Conservation (phyloP, 1,140 invertebrate genomes). For the Sitobion miscanthi region DNA sequence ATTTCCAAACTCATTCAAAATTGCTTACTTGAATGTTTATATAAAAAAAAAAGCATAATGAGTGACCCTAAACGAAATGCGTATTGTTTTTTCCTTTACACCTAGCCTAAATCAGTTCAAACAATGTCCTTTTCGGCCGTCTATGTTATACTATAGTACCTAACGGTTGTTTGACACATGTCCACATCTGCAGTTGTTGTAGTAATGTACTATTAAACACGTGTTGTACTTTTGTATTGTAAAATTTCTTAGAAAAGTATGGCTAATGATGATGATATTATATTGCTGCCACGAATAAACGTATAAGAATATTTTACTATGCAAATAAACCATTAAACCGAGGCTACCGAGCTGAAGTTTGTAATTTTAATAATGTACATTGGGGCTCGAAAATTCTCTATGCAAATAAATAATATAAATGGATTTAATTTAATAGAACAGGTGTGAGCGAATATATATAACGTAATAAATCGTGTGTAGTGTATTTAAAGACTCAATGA, state of each 20-base stretch:
- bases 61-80: background rate
- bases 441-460: background rate
- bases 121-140: background rate
- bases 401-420: background rate
- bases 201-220: background rate
- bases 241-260: background rate
- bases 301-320: background rate
- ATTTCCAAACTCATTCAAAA: background rate
- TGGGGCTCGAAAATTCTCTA: background rate
- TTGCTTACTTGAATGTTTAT: constrained; percentile 12
- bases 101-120: background rate
- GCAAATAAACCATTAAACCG: background rate
- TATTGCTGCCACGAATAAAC: background rate
- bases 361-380: background rate
- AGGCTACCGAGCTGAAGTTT: background rate
- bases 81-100: background rate
- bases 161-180: background rate
- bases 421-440: background rate
- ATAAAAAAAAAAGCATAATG: background rate
- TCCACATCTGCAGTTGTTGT: background rate
- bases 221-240: background rate
- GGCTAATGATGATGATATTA: background rate
- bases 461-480: background rate
- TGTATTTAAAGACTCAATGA: background rate
- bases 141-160: background rate